phyloP scores from a whole-genome alignment of 2,113 vertebrate species.

The Misgurnus mizolepis region DNA sequence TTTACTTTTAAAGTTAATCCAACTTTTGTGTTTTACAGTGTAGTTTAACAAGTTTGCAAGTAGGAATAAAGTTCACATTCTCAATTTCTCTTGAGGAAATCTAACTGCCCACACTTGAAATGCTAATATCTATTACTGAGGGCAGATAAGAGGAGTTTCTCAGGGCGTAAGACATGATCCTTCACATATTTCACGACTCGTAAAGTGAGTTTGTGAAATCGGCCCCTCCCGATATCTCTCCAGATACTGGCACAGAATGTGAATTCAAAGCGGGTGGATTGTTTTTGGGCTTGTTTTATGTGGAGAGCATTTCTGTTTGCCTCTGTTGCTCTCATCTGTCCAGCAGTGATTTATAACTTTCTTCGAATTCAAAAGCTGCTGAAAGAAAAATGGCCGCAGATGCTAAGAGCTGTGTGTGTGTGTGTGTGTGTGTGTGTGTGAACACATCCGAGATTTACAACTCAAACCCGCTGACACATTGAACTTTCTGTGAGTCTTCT shows the following conservation, averaged over 20 bases:
- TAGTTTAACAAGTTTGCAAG: no score
- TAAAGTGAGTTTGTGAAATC: constrained; percentile 10
- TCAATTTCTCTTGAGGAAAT: neutral
- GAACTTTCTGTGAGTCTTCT: no score
- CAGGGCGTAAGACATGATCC: neutral
- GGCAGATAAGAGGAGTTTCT: neutral
- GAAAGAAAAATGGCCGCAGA: neutral
- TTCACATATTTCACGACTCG: constrained; percentile 8
- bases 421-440: neutral
- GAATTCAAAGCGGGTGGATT: neutral
- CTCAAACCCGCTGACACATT: no score
- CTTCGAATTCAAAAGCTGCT: neutral
- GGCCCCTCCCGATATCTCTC: neutral
- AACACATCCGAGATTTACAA: no score
- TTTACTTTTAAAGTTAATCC: no score
- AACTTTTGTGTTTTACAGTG: no score
- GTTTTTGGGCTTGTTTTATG: neutral
- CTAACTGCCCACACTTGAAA: neutral
- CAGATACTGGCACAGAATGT: neutral
- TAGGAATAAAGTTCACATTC: no score
- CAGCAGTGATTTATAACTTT: neutral
- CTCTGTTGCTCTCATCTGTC: neutral
- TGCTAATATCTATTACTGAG: neutral
- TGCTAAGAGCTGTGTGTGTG: neutral
- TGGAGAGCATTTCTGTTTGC: neutral